Percentiles rank a stretch among this genome's conserved stretches.
phyloP scores from a whole-genome alignment of 2,888 invertebrate genomes.

The Blastobasis lacticolella region DNA sequence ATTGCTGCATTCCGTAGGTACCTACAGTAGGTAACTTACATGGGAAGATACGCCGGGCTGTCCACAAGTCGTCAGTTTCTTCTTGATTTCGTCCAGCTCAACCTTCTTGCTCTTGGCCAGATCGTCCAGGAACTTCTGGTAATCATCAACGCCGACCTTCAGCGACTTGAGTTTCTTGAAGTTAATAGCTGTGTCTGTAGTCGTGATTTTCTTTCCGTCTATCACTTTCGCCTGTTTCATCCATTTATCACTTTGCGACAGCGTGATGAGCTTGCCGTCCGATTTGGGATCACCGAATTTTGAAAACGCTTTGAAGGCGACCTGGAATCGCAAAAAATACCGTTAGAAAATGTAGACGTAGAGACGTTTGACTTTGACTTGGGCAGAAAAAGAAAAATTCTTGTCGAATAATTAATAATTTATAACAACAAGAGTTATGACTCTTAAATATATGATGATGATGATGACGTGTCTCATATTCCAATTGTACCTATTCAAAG shows the following conservation, averaged over 20 bases:
- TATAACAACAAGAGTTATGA: too few species aligned
- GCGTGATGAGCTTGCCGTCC: constrained; percentile 87
- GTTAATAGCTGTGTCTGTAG: constrained; percentile 92
- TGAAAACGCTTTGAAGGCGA: constrained; percentile 85
- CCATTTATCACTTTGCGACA: constrained; percentile 96
- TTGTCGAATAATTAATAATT: too few species aligned
- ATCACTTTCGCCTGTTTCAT: constrained; percentile 91
- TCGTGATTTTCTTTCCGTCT: constrained; percentile 88
- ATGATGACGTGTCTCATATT: too few species aligned
- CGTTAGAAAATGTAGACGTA: background rate
- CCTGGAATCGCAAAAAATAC: constrained; percentile 57
- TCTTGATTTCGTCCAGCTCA: constrained; percentile 84
- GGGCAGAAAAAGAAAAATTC: too few species aligned
- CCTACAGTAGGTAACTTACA: constrained; percentile 32
- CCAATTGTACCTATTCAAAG: too few species aligned
- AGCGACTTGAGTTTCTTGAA: constrained; percentile 91
- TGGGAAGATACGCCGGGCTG: constrained; percentile 77
- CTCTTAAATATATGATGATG: too few species aligned
- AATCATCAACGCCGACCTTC: constrained; percentile 84
- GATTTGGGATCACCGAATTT: constrained; percentile 92
- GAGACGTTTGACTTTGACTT: too few species aligned
- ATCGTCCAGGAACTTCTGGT: constrained; percentile 89
- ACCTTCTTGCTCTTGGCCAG: constrained; percentile 88
- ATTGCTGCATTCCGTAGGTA: background rate
- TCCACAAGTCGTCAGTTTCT: constrained; percentile 86